A percentile compares a stretch with the other conserved stretches of the same genome.
These are phyloP conservation scores for Diogma glabrata DNA, from an alignment of 2,888 invertebrate species.

Conservation along the genomic window DNA sequence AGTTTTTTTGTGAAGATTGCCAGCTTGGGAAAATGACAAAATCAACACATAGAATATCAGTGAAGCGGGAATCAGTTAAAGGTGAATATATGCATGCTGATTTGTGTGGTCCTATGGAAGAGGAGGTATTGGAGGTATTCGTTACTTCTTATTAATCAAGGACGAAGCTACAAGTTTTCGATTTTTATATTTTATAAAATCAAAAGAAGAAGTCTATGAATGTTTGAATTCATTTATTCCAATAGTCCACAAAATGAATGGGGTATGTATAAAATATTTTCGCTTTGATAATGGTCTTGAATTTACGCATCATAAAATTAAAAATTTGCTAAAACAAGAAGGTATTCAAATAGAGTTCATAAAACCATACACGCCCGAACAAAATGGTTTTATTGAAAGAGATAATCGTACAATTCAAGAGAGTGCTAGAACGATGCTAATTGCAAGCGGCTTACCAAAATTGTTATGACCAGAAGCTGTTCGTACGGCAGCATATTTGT, in stretches of 20 bases:
- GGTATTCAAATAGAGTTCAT: neutral
- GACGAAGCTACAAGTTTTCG: slow-evolving; percentile 11
- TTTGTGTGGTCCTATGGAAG: slow-evolving; percentile 6
- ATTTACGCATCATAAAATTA: slow-evolving; percentile 11
- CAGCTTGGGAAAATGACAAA: neutral
- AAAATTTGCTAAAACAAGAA: neutral
- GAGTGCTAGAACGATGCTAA: slow-evolving; percentile 21
- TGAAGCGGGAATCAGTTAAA: too few species aligned
- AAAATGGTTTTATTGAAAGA: slow-evolving; percentile 23
- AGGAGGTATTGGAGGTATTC: slow-evolving; percentile 8
- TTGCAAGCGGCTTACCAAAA: too few species aligned
- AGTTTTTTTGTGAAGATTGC: neutral
- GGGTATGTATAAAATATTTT: neutral
- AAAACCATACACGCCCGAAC: slow-evolving; percentile 19
- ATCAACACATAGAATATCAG: neutral
- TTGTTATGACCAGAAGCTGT: too few species aligned
- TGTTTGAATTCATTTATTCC: slow-evolving; percentile 1
- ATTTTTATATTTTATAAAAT: slow-evolving; percentile 6
- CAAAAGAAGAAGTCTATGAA: neutral
- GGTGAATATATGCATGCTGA: too few species aligned
- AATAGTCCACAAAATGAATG: neutral
- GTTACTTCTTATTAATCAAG: slow-evolving; percentile 13
- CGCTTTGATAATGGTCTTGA: slow-evolving; percentile 13
- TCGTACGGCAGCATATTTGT: too few species aligned
- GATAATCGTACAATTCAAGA: slow-evolving; percentile 22